Evolutionary conservation across 2,888 invertebrate genomes (phyloP), one percentile per base, ranked within the genome.

Genomic region (Phengaris arion): DNA sequence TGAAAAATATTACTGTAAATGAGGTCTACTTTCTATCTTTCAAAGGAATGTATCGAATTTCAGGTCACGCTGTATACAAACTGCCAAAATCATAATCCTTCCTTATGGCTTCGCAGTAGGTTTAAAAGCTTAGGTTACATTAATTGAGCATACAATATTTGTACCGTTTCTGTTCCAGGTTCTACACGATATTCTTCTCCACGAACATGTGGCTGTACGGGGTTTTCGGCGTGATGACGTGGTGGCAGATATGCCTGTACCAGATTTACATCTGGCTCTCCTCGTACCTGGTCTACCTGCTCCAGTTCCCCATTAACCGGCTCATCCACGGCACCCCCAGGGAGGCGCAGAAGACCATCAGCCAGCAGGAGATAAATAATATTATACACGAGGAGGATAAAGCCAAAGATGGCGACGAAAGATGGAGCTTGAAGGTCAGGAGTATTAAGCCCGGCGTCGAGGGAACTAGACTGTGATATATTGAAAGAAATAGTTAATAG

Each of bases 161-260:
- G 46, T 46, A 13, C n/a, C 35, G 46, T 55, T 73, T 12, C 3
- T 45, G 6, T 79, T 78, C 1, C 90, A 91, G 87, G 0, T 92
- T 90, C 80, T 92, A 92, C 79, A 82, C 87, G 0, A 89, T 94
- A 45, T 93, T 91, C 84, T 91, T 94, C 82, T 80, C 89, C 81
- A 83, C 90, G 8, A 82, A 89, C 70, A 85, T 94, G 51, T 94
- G 94, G 94, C 81, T 94, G 5, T 94, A 94, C 84, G 91, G 89
- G 3, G 85, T 95, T 74, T 93, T 95, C 83, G 90, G 91, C 59
- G 82, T 93, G 77, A 87, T 95, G 88, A 90, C 87, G 78, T 94
- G 95, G 94, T 91, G 94, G 86, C 92, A 94, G 76, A 84, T 92
- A 74, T 89, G 89, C 79, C 77, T 91, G 0, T 90, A 86, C 84